Base-by-base conservation (phyloP, 2,113 vertebrate species). In the rabbit (Oryctolagus cuniculus) region DNA sequence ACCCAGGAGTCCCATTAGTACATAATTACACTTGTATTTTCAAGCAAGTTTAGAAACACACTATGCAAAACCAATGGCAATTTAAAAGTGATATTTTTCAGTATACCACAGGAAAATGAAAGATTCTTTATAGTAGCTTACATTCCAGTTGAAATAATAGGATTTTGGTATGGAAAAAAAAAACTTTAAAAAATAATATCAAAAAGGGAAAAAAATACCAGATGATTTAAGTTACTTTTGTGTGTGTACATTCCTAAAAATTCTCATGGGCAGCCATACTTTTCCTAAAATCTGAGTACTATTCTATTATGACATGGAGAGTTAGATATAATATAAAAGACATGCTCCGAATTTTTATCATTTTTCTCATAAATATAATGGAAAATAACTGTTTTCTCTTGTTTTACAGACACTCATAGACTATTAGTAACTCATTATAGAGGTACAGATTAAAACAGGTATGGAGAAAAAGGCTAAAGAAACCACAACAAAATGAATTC, bases 1-100 rank as follows among this genome's bases (percentile, higher is more conserved):
- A 91, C 89, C 80, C 95, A 79, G 49, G 91, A 95, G 87, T 63
- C 61, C 80, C 79, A 96, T 94, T 95, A 94, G 83, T 24, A 38
- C 25, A 38, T 51, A 73, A 91, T 80, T 84, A 87, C 36, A 93
- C 34, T 38, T 87, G 66, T 75, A 79, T 58, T 87, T 13, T 49
- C 34, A 87, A 89, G 86, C 69, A 88, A 74, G 63, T 90, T 69
- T 86, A 85, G 66, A 94, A 95, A 88, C 27, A 95, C 17, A 36
- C 11, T 29, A 91, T 61, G 25, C 1, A 69, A 94, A 90, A 67
- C 1, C 5, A 91, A 36, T 6, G 78, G 36, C 3, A 84, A 51
- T 66, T 80, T 73, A 49, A 15, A 92, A 86, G 82, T 15, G 3
- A 5, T 53, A 67, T 79, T 90, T 90, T 88, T 74, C 78, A 94